Evolutionary conservation across 2,113 vertebrate species (phyloP).

Genomic region (Rhinichthys klamathensis): DNA sequence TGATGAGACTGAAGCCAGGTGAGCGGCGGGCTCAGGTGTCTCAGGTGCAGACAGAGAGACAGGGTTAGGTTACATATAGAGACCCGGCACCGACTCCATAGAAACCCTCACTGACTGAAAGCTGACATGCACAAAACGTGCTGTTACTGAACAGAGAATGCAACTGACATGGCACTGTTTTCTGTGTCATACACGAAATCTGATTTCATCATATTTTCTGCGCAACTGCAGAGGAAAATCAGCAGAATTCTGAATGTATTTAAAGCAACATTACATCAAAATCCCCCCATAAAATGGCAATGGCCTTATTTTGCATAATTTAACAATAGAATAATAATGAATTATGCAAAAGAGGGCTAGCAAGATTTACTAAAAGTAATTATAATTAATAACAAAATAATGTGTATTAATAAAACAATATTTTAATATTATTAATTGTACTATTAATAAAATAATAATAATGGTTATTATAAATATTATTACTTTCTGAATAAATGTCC

Average conservation of each 20-base stretch:
- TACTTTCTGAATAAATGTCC: no score
- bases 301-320: no score
- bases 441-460: background rate
- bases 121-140: background rate
- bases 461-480: background rate
- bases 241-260: background rate
- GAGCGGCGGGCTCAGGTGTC: slow-evolving; percentile 20
- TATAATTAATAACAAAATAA: background rate
- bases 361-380: background rate
- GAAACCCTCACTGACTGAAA: background rate
- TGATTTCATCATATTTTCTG: background rate
- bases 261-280: background rate
- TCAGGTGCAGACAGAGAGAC: slow-evolving; percentile 5
- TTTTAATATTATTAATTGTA: background rate
- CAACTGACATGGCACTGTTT: background rate
- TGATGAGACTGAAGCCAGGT: slow-evolving; percentile 34
- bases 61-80: slow-evolving; percentile 23
- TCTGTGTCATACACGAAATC: background rate
- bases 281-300: background rate
- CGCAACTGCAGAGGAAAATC: background rate
- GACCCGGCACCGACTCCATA: background rate
- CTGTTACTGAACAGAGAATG: background rate
- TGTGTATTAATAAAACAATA: background rate
- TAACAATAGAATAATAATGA: background rate
- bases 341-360: background rate